These are phyloP conservation scores for Barbus barbus DNA, from an alignment of 2,113 vertebrate species.

Conservation along the genomic window DNA sequence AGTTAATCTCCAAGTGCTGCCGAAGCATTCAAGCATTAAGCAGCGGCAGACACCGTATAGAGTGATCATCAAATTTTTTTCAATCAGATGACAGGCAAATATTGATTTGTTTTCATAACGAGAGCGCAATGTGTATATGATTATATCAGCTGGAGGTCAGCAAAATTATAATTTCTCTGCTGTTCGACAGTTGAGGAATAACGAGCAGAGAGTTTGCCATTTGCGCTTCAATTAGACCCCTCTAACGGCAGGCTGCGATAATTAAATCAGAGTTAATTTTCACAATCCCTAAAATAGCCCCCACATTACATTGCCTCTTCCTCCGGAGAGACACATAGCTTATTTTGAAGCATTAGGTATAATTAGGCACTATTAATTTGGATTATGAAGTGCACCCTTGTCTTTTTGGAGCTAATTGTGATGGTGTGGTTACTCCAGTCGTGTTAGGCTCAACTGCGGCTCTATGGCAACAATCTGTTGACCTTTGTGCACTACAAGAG, in stretches of 20 bases:
- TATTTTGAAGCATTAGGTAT: slow-evolving; percentile 75
- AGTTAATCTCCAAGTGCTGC: slow-evolving; percentile 21
- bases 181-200: slow-evolving; percentile 37
- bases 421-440: slow-evolving; percentile 19
- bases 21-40: slow-evolving; percentile 11
- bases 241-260: slow-evolving; percentile 61
- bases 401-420: slow-evolving; percentile 51
- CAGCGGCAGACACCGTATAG: not conserved
- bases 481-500: slow-evolving; percentile 46
- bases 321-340: slow-evolving; percentile 67
- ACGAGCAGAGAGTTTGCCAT: slow-evolving; percentile 41
- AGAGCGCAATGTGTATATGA: slow-evolving; percentile 8
- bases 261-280: slow-evolving; percentile 76
- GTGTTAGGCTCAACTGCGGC: slow-evolving; percentile 14
- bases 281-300: slow-evolving; percentile 69
- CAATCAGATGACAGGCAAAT: slow-evolving; percentile 25
- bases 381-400: slow-evolving; percentile 62
- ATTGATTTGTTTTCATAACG: slow-evolving; percentile 50
- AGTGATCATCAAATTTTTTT: not conserved
- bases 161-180: slow-evolving; percentile 33
- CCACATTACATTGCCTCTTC: slow-evolving; percentile 67
- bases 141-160: slow-evolving; percentile 43
- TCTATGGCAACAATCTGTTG: slow-evolving; percentile 52
- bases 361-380: slow-evolving; percentile 74
- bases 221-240: slow-evolving; percentile 63